Base-by-base conservation (phyloP, 2,888 invertebrate species). In the Congeria kusceri region DNA sequence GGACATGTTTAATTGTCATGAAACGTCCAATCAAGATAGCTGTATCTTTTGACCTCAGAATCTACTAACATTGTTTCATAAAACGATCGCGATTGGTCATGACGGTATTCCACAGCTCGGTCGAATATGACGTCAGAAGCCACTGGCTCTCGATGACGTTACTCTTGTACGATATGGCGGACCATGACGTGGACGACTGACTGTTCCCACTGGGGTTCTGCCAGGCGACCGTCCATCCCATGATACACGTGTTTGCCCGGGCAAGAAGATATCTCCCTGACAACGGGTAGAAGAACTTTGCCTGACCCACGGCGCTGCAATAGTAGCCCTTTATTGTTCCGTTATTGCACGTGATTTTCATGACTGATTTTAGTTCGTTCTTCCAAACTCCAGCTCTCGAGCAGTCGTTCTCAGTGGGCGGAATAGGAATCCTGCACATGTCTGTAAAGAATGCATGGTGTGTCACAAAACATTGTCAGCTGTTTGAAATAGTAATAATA, bases 171-270 rank as follows among this genome's bases (percentile, higher is more conserved):
- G 53, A 53, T 20, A 53, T 20, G 53, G 23, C 53, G 7, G 53
- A 23, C 53, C 53, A 53, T 25, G 53, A 53, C 23, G 53, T 53
- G 9, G 53, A 20, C 53, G 53, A 53, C 53, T 53, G 23, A 25
- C 53, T 53, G 53, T 53, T 53, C 25, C 53, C 49, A 9, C 20
- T 20, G 5, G 18, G 18, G 49, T 53, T 13, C 7, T 5, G 23
- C 53, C 7, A 20, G 2, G 53, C 2, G 53, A 53, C 20, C n/a
- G 53, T 53, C 53, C 53, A 53, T 53, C 53, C 53, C 20, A 53
- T 20, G 23, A 53, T 53, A 20, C 9, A 9, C 7, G 46, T 29
- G 39, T 56, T 39, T 2, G 7, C 13, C 15, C 32, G 32, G 1
- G 57, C 56, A 23, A 32, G 4, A 2, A 29, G 49, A 20, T 53